Percentiles rank a stretch among this genome's conserved stretches.
Conservation (phyloP, 1,140 invertebrate genomes). For the Rhopalosiphum padi region DNA sequence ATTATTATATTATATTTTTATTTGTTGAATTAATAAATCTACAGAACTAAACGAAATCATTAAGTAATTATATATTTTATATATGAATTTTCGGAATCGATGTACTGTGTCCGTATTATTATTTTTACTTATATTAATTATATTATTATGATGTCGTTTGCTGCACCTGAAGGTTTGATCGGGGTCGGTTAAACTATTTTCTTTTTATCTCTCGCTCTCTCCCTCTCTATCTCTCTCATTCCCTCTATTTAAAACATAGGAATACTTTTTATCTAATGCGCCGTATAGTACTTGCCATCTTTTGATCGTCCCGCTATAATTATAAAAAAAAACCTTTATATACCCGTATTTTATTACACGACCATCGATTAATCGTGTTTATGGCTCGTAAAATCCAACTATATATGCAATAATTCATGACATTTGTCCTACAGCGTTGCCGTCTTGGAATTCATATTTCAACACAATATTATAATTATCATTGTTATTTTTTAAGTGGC, state of each 20-base stretch:
- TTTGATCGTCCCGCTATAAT: conserved; percentile 5
- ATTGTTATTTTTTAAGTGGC: conserved; percentile 16
- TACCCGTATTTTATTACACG: conserved; percentile 1
- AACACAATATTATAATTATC: neutral
- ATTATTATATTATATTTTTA: neutral
- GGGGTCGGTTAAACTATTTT: neutral
- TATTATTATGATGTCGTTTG: neutral
- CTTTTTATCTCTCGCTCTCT: neutral
- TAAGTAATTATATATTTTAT: neutral
- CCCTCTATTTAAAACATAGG: neutral
- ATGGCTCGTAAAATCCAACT: neutral
- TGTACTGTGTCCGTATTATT: neutral
- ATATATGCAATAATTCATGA: neutral
- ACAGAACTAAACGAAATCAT: neutral
- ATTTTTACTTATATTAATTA: neutral
- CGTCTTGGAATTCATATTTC: neutral
- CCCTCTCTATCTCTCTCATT: too few relatives aligned
- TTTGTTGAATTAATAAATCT: neutral
- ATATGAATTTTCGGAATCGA: neutral
- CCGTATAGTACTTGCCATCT: neutral
- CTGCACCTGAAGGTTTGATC: neutral
- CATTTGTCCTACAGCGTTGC: neutral
- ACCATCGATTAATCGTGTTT: neutral
- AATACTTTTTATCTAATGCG: neutral
- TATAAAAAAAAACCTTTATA: neutral